Conservation (phyloP, 1,140 invertebrate species). For the Aporrectodea caliginosa region DNA sequence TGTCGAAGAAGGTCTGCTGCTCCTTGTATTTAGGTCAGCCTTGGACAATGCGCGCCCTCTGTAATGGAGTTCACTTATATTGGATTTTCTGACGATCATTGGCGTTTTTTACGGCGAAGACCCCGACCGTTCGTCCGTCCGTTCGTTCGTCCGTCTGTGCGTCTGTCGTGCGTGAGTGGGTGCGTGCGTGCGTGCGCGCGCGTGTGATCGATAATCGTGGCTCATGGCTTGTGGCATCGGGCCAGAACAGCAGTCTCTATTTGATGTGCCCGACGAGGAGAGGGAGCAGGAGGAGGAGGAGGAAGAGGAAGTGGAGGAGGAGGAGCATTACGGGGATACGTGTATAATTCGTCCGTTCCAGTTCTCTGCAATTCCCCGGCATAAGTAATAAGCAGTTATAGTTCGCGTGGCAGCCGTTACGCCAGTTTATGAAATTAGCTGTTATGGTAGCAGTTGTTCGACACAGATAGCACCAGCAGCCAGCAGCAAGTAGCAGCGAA, state of each 20-base stretch:
- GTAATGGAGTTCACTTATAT: constrained; percentile 3
- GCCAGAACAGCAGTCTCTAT: not conserved
- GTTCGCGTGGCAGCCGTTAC: no score
- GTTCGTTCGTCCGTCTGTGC: no score
- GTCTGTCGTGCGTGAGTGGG: not conserved
- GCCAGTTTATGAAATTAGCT: no score
- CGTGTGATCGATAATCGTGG: not conserved
- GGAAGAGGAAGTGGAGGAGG: not conserved
- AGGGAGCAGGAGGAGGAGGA: not conserved
- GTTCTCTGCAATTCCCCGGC: no score
- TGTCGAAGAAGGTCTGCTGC: no score
- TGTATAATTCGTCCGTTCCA: no score
- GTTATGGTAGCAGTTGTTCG: no score
- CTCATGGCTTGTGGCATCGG: not conserved
- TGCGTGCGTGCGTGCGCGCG: no score
- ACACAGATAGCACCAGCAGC: not conserved
- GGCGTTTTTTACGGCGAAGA: not conserved
- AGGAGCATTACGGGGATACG: no score
- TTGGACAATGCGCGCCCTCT: not conserved
- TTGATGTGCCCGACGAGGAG: not conserved
- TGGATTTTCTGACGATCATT: not conserved
- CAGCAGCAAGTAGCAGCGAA: not conserved
- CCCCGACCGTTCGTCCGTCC: not conserved
- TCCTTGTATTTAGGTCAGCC: not conserved
- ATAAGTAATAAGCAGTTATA: no score